Conservation (phyloP, 2,797 vertebrate genomes). For the Tauraco hartlaubi region DNA sequence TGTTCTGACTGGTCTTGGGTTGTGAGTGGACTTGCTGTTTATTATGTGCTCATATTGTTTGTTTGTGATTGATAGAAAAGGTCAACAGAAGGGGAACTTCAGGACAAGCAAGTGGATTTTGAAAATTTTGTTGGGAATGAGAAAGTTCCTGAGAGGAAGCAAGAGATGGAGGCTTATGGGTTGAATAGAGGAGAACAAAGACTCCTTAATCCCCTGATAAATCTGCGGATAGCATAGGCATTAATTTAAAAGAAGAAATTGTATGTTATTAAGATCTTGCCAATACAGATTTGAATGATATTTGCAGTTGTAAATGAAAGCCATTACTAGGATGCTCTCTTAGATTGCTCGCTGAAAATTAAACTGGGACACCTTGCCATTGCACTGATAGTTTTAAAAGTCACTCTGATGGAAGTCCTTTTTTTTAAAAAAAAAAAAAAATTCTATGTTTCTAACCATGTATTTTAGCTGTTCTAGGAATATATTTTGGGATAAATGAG, state of each 20-base stretch:
- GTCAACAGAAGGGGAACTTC: neutral
- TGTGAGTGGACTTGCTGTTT: neutral
- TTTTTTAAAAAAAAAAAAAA: neutral
- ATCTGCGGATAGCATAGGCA: neutral
- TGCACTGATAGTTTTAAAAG: neutral
- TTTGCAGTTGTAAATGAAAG: neutral
- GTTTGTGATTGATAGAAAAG: fast-evolving
- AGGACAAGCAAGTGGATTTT: neutral
- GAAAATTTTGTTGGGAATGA: neutral
- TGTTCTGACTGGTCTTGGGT: neutral
- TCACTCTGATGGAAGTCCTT: neutral
- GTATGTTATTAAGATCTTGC: neutral
- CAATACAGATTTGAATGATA: neutral
- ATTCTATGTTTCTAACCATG: neutral
- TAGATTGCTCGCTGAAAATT: constrained; percentile 11
- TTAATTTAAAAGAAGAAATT: neutral
- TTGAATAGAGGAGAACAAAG: neutral
- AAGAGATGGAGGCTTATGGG: neutral
- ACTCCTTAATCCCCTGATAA: neutral
- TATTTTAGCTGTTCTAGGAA: neutral
- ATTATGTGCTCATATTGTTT: neutral
- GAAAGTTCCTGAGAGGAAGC: neutral
- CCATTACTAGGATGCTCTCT: neutral
- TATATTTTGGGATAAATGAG: neutral
- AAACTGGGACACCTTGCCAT: neutral